A percentile compares a stretch with the other conserved stretches of the same genome.
These are phyloP conservation scores for Sebastes itinus DNA, from an alignment of 2,797 vertebrate species.

Conservation along the genomic window DNA sequence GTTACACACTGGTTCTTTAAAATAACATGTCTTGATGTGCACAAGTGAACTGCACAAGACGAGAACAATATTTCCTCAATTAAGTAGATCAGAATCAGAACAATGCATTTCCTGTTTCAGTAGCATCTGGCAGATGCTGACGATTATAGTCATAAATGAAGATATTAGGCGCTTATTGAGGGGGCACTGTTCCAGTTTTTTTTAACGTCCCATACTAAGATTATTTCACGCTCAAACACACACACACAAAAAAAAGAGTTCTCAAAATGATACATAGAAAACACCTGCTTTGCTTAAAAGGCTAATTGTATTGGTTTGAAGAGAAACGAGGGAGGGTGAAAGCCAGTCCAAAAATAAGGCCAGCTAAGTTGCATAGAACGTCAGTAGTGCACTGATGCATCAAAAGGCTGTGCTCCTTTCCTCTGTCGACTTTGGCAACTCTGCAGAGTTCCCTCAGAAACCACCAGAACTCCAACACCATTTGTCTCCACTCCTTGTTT, in stretches of 20 bases:
- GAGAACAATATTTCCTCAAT: background rate
- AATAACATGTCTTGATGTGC: conserved; percentile 11
- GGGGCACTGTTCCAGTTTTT: conserved; percentile 60
- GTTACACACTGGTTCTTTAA: background rate
- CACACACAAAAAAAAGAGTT: conserved; percentile 1
- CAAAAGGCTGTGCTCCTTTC: conserved; percentile 78
- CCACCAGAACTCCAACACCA: conserved; percentile 53
- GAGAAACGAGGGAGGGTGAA: conserved; percentile 55
- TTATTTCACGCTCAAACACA: conserved; percentile 43
- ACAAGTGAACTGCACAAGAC: background rate
- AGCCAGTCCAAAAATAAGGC: conserved; percentile 87
- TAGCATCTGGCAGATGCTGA: conserved; percentile 26
- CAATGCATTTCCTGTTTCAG: conserved; percentile 2
- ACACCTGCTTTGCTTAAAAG: conserved; percentile 73
- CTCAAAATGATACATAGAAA: conserved; percentile 62
- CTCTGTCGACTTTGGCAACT: conserved; percentile 67
- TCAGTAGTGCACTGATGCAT: conserved; percentile 82
- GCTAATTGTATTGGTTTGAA: conserved; percentile 58
- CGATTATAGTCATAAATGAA: conserved; percentile 4
- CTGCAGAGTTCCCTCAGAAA: conserved; percentile 63
- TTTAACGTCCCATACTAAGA: conserved; percentile 16
- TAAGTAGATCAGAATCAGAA: background rate
- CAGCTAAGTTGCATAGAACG: conserved; percentile 93
- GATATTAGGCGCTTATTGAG: background rate
- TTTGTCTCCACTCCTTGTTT: conserved; percentile 38